Conservation (phyloP, 2,797 vertebrate genomes). For the Channa striata region DNA sequence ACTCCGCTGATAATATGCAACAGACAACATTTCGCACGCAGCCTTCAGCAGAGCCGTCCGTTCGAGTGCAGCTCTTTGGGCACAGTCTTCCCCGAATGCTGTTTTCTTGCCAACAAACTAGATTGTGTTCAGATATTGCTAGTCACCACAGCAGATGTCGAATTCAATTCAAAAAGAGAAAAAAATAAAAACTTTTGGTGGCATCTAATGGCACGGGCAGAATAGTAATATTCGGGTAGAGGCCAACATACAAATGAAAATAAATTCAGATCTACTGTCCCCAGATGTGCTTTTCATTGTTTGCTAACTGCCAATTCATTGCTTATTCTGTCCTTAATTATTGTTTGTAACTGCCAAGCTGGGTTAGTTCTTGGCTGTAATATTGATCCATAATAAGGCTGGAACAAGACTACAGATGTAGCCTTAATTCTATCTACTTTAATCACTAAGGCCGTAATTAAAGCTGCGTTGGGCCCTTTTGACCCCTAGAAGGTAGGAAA, state of each 20-base stretch:
- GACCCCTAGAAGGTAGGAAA: not conserved
- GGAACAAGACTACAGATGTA: conserved; percentile 16
- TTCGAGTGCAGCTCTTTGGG: conserved; percentile 34
- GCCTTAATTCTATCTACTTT: conserved; percentile 23
- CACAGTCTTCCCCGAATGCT: conserved; percentile 26
- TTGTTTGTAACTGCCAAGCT: conserved; percentile 57
- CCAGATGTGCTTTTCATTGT: conserved; percentile 76
- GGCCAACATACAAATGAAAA: conserved; percentile 73
- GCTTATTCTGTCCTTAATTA: conserved; percentile 71
- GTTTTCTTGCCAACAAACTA: conserved; percentile 70
- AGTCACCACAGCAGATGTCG: conserved; percentile 80
- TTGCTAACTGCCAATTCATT: conserved; percentile 69
- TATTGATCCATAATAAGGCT: conserved; percentile 42
- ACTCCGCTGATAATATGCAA: conserved; percentile 4
- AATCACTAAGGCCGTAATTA: not conserved
- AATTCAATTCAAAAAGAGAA: conserved; percentile 35
- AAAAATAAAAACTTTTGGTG: conserved; percentile 56
- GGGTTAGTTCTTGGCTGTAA: conserved; percentile 40
- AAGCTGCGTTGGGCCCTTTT: not conserved
- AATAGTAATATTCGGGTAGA: conserved; percentile 58
- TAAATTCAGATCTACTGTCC: conserved; percentile 60
- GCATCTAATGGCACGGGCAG: conserved; percentile 61
- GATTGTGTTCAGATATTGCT: conserved; percentile 73
- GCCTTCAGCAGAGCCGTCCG: conserved; percentile 10
- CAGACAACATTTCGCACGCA: conserved; percentile 7